Base-by-base conservation (phyloP, 2,888 invertebrate species). In the Hypena proboscidalis region DNA sequence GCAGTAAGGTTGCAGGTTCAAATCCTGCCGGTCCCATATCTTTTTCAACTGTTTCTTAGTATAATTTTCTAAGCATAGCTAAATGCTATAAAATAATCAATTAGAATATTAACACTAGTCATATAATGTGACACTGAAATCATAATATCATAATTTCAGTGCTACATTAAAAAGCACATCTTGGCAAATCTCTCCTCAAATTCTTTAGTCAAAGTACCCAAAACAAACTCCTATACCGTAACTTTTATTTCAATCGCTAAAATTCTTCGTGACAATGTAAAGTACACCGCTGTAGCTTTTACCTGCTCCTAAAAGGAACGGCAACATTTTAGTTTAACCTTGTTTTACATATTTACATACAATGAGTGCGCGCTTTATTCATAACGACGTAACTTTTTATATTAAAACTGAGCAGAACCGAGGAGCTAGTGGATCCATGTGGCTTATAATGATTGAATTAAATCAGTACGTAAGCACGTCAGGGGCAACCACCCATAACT, bases 401-500 rank as follows among this genome's bases (percentile, higher is more conserved):
- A 49, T 51, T 53, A 57, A 59, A 60, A 35, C 29, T 26, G 13
- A 17, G 20, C 48, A 34, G 29, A 30, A 34, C n/a, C n/a, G n/a
- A n/a, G n/a, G 50, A 40, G 40, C 46, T 51, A 38, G 27, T 48
- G 27, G 45, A 31, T 41, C 37, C 40, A 35, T 45, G 44, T 46
- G 45, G 63, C 45, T 50, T 66, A 67, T 71, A 69, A 75, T 80
- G 77, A 81, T 83, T 81, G 75, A 81, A 80, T 82, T 81, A 81
- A 83, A 83, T 80, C 80, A 77, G 80, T 75, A 77, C 74, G 78
- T 74, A 73, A 79, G 80, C 77, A 81, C 77, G 83, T 80, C 77
- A 77, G 79, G 73, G 74, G 76, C 74, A 82, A 79, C 79, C 78
- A 80, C 71, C 77, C 72, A 85, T 87, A 88, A 86, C 77, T 87